Evolutionary conservation across 1,140 invertebrate species (phyloP), one percentile per base, ranked within the genome.

Genomic region (Chymomyza costata): DNA sequence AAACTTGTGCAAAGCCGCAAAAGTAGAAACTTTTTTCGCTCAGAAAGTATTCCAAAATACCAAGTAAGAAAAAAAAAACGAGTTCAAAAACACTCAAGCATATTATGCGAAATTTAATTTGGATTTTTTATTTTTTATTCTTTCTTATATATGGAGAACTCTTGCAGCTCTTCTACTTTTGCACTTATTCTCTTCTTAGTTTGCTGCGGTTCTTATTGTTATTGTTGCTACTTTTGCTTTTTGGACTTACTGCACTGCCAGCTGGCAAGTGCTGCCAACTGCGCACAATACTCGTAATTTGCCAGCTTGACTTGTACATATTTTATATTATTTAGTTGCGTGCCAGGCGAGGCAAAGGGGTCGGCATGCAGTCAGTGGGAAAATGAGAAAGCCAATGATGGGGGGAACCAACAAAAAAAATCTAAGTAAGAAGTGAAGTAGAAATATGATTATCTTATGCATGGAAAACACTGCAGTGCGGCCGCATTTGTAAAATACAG

Each of bases 21-120:
- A 78, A 78, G 80, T 73, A 78, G 67, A 76, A 73, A 73, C 54
- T 78, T 65, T 65, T 45, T 46, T n/a, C n/a, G n/a, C 45, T 47
- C 35, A 44, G 53, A 56, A 56, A 57, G 39, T 51, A 38, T 57
- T 62, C 58, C 35, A 53, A 57, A 63, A 52, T 46, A 28, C 25
- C 25, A 5, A 28, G 25, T 10, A 10, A 59, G 53, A 2, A 46
- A 67, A 43, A 28, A 66, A 48, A 14, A 71, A 57, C 46, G 63
- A 69, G 45, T 30, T 41, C 25, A 62, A 44, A 34, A 65, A 38
- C 18, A 51, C 59, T 6, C 25, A 28, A 58, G 34, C 57, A 78
- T 73, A 80, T 73, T 81, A 80, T 80, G 74, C 64, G 74, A 81
- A 80, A 80, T 80, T 80, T 80, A 80, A 80, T 80, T 80, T 80